Conservation (phyloP, 1,140 invertebrate species). For the Drosophila melanica region DNA sequence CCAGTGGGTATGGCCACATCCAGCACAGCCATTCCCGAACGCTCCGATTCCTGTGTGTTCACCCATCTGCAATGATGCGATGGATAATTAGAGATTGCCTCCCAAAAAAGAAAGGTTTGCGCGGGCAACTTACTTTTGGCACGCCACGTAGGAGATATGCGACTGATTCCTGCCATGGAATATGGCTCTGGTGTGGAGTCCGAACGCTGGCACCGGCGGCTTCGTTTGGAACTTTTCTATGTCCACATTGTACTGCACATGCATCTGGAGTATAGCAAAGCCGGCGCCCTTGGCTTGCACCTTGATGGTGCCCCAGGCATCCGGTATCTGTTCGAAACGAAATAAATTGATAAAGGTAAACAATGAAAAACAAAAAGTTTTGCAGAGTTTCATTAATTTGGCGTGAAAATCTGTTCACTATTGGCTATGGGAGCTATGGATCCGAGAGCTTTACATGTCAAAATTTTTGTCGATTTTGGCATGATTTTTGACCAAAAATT, state of each 20-base stretch:
- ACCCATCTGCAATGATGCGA: constrained; percentile 88
- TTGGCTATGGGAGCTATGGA: too few relatives aligned
- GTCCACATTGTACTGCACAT: constrained; percentile 98
- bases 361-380: too few relatives aligned
- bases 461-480: too few relatives aligned
- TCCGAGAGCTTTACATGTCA: too few relatives aligned
- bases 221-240: constrained; percentile 92
- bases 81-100: too few relatives aligned
- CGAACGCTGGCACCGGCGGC: constrained; percentile 92
- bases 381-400: too few relatives aligned
- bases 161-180: constrained; percentile 97
- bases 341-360: not conserved
- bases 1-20: constrained; percentile 97
- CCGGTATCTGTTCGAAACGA: constrained; percentile 88
- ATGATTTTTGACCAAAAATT: too few relatives aligned
- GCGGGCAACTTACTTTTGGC: constrained; percentile 88
- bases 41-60: constrained; percentile 89
- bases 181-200: constrained; percentile 88
- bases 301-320: constrained; percentile 96
- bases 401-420: too few relatives aligned
- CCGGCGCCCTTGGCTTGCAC: constrained; percentile 95
- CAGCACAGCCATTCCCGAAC: constrained; percentile 96
- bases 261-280: constrained; percentile 95
- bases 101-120: too few relatives aligned
- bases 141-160: constrained; percentile 92